These are phyloP conservation scores for Chelonoidis abingdonii DNA, from an alignment of 2,113 vertebrate species.

Conservation along the genomic window DNA sequence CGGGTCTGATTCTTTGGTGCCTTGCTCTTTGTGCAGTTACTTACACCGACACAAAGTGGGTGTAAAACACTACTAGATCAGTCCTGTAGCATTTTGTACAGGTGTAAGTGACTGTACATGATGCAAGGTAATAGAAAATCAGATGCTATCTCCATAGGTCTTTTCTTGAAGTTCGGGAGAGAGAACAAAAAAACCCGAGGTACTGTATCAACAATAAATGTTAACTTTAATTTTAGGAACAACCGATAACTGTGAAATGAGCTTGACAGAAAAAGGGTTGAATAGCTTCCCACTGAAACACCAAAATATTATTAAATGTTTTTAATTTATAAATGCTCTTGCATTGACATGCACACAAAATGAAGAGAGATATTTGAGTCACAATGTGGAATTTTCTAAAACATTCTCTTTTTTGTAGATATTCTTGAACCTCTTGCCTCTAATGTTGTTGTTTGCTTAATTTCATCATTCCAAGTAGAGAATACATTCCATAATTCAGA, in stretches of 20 bases:
- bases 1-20: not conserved
- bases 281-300: not conserved
- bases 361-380: not conserved
- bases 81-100: not conserved
- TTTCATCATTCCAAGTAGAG: slow-evolving; percentile 13
- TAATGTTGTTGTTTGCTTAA: not conserved
- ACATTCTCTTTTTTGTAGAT: not conserved
- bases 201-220: not conserved
- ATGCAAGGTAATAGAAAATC: not conserved
- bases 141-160: not conserved
- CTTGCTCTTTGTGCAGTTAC: not conserved
- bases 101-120: not conserved
- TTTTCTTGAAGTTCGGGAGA: not conserved
- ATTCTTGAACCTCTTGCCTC: not conserved
- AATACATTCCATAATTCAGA: slow-evolving; percentile 3
- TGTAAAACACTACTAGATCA: not conserved
- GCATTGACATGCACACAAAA: not conserved
- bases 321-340: not conserved
- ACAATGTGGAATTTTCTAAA: not conserved
- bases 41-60: not conserved
- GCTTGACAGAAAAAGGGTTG: not conserved
- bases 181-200: not conserved
- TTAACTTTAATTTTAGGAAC: not conserved
- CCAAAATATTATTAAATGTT: not conserved
- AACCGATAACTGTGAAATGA: not conserved